Percentiles rank a stretch among this genome's conserved stretches.
Evolutionary conservation across 2,113 vertebrate genomes (phyloP).

Genomic region (Callorhinus ursinus): DNA sequence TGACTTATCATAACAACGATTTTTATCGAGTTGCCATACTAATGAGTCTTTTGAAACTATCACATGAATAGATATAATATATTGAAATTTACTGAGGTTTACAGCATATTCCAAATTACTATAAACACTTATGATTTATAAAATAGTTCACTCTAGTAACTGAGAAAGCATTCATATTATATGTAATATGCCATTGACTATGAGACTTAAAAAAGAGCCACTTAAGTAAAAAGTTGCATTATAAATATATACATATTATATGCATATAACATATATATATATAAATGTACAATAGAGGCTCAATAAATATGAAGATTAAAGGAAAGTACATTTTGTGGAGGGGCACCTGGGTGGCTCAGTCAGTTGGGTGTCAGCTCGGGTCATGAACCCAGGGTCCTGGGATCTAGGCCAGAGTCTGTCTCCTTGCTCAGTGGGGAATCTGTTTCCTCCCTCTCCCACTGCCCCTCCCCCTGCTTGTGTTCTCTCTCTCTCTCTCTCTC

Average conservation of each 20-base stretch:
- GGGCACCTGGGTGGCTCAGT: background rate
- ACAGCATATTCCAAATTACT: conserved; percentile 31
- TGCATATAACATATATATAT: background rate
- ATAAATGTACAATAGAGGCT: background rate
- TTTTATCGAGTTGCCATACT: conserved; percentile 5
- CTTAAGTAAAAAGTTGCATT: background rate
- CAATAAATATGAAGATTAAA: conserved; percentile 12
- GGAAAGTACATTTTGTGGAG: background rate
- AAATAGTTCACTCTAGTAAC: conserved; percentile 7
- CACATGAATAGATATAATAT: conserved; percentile 37
- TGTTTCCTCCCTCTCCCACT: background rate
- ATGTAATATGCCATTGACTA: conserved; percentile 10
- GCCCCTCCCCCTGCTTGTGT: background rate
- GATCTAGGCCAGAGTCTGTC: background rate
- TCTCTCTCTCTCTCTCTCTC: background rate
- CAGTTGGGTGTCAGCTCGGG: background rate
- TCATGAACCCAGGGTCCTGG: background rate
- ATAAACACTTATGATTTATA: background rate
- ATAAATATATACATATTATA: background rate
- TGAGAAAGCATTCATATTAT: conserved; percentile 37
- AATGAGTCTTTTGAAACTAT: background rate
- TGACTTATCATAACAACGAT: background rate
- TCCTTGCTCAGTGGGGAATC: background rate
- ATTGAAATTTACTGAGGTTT: conserved; percentile 41
- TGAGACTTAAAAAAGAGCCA: background rate